phyloP scores from a whole-genome alignment of 2,888 invertebrate species.

The Athalia circularis region DNA sequence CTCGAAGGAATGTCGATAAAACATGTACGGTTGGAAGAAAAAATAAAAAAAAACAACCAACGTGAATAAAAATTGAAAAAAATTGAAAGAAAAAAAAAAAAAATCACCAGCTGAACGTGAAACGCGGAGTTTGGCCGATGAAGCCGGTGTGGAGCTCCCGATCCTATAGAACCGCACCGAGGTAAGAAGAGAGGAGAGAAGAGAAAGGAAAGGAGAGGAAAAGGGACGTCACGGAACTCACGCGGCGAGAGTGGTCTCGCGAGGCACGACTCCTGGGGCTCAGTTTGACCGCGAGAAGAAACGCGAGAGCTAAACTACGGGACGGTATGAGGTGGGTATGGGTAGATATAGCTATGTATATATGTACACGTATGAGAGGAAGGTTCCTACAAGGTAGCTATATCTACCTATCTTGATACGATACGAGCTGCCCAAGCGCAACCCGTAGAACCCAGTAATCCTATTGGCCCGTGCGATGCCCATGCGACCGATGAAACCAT shows the following conservation, averaged over 20 bases:
- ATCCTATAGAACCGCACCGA: background rate
- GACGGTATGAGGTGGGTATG: constrained; percentile 56
- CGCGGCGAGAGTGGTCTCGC: constrained; percentile 66
- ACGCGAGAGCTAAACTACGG: constrained; percentile 37
- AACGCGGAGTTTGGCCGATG: too few species aligned
- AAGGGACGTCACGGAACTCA: constrained; percentile 67
- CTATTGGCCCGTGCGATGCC: constrained; percentile 70
- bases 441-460: constrained; percentile 67
- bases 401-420: constrained; percentile 67
- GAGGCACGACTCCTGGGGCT: constrained; percentile 67
- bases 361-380: too few species aligned
- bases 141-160: too few species aligned
- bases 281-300: constrained; percentile 52
- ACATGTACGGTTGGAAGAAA: background rate
- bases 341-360: constrained; percentile 5
- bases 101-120: too few species aligned
- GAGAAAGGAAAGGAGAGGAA: constrained; percentile 51
- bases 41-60: background rate
- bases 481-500: constrained; percentile 64
- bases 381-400: constrained; percentile 27
- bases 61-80: too few species aligned
- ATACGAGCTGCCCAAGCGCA: constrained; percentile 56
- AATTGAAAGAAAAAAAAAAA: background rate
- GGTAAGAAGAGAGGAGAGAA: constrained; percentile 41
- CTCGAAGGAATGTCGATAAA: constrained; percentile 8